Base-by-base conservation (phyloP, 2,113 vertebrate species). In the Archilochus colubris region DNA sequence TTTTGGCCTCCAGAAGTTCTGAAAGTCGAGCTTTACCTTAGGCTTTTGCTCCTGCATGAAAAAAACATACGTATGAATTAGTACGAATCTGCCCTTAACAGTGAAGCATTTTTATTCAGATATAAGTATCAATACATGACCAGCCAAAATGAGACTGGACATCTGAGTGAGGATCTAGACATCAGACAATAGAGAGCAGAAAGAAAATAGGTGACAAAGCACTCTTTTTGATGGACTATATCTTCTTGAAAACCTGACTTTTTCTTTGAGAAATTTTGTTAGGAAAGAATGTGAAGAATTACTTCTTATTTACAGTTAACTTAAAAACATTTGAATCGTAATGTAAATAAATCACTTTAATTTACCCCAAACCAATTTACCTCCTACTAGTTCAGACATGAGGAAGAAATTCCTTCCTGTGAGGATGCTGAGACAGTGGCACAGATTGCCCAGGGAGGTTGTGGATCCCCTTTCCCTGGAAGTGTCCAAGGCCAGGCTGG, bases 41-140 rank as follows among this genome's bases (percentile, higher is more conserved):
- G 67, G 44, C 8, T 59, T 16, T 59, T 88, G 19, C 4, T 76
- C 9, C 7, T 50, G 6, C 2, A 6, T 59, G 10, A 63, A 21
- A 44, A 44, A 4, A 51, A 63, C 20, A 21, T 31, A 33, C 0
- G 0, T 36, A 61, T 53, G 12, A 0, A 0, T 61, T 44, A 72
- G 14, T 31, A 46, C 25, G 9, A 24, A 1, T n/a, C 12, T 64
- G 31, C 53, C 24, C 10, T 57, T 12, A n/a, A 23, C 18, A 33
- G 25, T 63, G 9, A 94, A 36, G 3, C 0, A 28, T 73, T 79
- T 82, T 76, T 12, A 28, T 69, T 81, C 36, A 86, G 31, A 33
- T 25, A 1, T n/a, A 59, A 76, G 8, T 89, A 54, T 64, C 25
- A 62, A 16, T 31, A 63, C 10, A 54, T 22, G 3, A 43, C 9